These are phyloP conservation scores for Salticus scenicus DNA, from an alignment of 2,888 invertebrate species.

Conservation along the genomic window DNA sequence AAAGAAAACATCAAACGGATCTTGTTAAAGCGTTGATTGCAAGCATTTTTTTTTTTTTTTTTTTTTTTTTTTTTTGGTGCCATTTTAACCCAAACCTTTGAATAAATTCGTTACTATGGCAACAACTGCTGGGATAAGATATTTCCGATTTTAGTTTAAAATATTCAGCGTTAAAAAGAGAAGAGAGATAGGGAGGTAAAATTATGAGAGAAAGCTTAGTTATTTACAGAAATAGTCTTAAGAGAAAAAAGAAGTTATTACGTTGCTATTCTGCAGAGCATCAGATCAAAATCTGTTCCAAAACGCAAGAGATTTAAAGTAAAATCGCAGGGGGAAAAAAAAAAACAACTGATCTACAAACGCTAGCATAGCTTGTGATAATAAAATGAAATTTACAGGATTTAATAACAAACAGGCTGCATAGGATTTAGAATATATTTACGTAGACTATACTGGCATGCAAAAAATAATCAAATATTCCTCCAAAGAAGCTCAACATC, in stretches of 20 bases:
- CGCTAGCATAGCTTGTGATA: no score
- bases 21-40: no score
- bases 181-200: background rate
- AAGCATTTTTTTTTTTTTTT: background rate
- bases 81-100: background rate
- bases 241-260: background rate
- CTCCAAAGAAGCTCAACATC: background rate
- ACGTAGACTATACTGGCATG: background rate
- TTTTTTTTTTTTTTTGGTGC: background rate
- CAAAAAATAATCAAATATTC: background rate
- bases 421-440: no score
- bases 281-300: background rate
- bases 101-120: background rate
- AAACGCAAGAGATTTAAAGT: background rate
- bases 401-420: no score
- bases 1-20: no score
- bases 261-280: background rate
- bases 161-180: background rate
- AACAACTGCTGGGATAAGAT: background rate
- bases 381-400: no score
- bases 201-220: background rate
- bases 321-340: background rate
- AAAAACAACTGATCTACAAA: no score
- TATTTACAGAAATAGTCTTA: background rate
- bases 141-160: background rate